These are phyloP conservation scores for Tylochromis polylepis DNA, from an alignment of 2,113 vertebrate genomes.

Conservation along the genomic window DNA sequence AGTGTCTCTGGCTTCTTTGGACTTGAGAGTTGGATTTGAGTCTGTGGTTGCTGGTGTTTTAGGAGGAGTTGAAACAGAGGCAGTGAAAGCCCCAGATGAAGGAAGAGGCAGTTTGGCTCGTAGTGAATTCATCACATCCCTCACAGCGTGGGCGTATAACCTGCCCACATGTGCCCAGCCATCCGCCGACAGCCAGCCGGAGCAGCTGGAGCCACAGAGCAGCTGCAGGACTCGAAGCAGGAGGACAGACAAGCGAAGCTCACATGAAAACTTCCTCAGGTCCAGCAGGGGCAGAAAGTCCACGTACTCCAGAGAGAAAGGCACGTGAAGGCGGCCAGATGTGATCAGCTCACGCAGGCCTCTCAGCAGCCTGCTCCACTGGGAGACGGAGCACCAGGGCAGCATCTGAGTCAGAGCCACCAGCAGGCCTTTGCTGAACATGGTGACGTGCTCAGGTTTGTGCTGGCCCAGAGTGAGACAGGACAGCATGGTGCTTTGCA, in stretches of 20 bases:
- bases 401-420: constrained; percentile 87
- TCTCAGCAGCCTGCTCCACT: constrained; percentile 77
- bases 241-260: constrained; percentile 86
- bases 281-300: constrained; percentile 89
- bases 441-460: constrained; percentile 79
- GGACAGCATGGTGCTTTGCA: constrained; percentile 79
- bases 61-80: not conserved
- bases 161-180: constrained; percentile 81
- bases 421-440: constrained; percentile 95
- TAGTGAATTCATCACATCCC: constrained; percentile 70
- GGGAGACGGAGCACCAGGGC: constrained; percentile 83
- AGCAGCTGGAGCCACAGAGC: constrained; percentile 90
- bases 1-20: not conserved
- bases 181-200: constrained; percentile 75
- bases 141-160: constrained; percentile 80
- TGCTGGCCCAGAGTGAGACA: constrained; percentile 75
- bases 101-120: constrained; percentile 43
- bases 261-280: constrained; percentile 79
- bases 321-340: constrained; percentile 80
- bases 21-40: not conserved
- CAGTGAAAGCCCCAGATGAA: not conserved
- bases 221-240: constrained; percentile 87
- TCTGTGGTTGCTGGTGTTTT: not conserved
- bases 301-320: constrained; percentile 92
- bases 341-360: constrained; percentile 73